Conservation (phyloP, 1,140 invertebrate species). For the Trichonephila clavata region DNA sequence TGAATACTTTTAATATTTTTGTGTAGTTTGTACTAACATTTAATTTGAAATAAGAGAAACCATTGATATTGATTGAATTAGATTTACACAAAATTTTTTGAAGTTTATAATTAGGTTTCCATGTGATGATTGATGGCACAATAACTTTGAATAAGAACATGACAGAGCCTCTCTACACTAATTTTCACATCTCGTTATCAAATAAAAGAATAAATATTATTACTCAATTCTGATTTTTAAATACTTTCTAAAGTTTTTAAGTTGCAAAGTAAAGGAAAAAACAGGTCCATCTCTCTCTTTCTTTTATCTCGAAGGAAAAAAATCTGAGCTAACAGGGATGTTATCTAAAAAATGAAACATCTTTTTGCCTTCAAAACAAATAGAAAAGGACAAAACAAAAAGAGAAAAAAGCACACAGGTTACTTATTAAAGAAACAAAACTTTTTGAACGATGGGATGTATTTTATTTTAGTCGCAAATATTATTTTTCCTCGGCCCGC, state of each 20-base stretch:
- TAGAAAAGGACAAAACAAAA: neutral
- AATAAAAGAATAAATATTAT: neutral
- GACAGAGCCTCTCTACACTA: neutral
- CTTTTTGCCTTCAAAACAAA: neutral
- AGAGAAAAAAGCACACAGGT: neutral
- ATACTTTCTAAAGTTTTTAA: neutral
- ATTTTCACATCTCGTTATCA: neutral
- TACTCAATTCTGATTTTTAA: neutral
- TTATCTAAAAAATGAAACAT: neutral
- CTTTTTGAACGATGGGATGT: neutral
- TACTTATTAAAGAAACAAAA: constrained; percentile 23
- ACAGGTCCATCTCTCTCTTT: neutral
- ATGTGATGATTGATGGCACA: neutral
- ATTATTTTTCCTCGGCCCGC: neutral
- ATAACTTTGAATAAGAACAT: neutral
- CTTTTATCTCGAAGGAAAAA: neutral
- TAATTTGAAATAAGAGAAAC: too few relatives aligned
- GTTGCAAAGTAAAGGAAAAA: neutral
- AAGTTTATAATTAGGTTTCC: neutral
- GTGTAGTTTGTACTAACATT: too few relatives aligned
- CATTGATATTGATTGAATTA: too few relatives aligned
- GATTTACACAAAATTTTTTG: neutral
- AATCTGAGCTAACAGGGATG: neutral
- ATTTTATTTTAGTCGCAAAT: constrained; percentile 4
- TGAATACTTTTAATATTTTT: too few relatives aligned